Evolutionary conservation across 2,797 vertebrate species (phyloP).

Genomic region (Lateolabrax maculatus): DNA sequence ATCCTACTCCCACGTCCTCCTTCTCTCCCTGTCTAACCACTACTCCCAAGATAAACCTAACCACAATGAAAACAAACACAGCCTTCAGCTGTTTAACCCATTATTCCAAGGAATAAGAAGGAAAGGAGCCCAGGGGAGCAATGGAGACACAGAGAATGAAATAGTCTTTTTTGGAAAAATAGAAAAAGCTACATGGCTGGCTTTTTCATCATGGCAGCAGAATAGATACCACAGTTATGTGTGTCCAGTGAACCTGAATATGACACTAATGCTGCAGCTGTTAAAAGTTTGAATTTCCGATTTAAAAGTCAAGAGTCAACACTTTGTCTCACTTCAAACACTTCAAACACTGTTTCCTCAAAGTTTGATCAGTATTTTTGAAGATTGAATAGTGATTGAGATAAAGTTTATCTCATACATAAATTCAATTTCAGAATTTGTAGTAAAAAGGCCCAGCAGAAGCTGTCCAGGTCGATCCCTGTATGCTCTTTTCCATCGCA

Average conservation of each 20-base stretch:
- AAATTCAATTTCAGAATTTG: not conserved
- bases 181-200: not conserved
- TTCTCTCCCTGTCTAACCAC: conserved; percentile 59
- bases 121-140: conserved; percentile 60
- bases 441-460: not conserved
- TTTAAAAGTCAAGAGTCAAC: not conserved
- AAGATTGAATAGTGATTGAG: not conserved
- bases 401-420: too few species aligned
- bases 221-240: not conserved
- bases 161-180: not conserved
- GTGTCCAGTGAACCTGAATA: not conserved
- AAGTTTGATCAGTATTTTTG: not conserved
- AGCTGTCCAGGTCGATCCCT: not conserved
- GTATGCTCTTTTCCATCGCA: not conserved
- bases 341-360: not conserved
- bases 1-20: conserved; percentile 57
- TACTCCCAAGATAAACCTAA: conserved; percentile 61
- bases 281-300: not conserved
- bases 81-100: conserved; percentile 71
- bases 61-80: conserved; percentile 64
- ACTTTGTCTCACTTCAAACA: not conserved
- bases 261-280: not conserved
- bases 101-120: conserved; percentile 26
- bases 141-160: conserved; percentile 41
- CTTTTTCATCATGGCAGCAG: not conserved